Conservation (phyloP, 2,113 vertebrate genomes). For the Stigmatopora nigra region DNA sequence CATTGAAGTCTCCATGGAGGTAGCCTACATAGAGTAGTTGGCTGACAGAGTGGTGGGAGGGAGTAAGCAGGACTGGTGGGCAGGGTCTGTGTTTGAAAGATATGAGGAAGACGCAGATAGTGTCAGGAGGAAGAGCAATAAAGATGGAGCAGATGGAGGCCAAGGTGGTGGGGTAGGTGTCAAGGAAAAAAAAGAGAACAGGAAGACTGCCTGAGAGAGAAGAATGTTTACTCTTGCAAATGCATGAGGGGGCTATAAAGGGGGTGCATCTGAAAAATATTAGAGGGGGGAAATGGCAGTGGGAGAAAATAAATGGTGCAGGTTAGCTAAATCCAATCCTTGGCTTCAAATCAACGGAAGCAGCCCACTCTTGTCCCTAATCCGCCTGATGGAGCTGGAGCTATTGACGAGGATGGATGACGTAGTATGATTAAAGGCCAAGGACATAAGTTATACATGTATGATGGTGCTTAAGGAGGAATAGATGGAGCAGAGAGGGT, state of each 20-base stretch:
- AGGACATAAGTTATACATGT: background rate
- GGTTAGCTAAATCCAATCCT: slow-evolving; percentile 55
- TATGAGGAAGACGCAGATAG: slow-evolving; percentile 34
- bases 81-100: slow-evolving; percentile 27
- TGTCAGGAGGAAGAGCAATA: slow-evolving; percentile 32
- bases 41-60: slow-evolving; percentile 52
- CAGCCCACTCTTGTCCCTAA: slow-evolving; percentile 30
- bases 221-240: slow-evolving; percentile 58
- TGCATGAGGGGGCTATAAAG: slow-evolving; percentile 33
- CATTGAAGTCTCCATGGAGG: slow-evolving; percentile 63
- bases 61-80: background rate
- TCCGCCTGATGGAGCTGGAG: slow-evolving; percentile 29
- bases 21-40: slow-evolving; percentile 64
- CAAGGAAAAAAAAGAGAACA: slow-evolving; percentile 21
- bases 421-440: slow-evolving; percentile 19
- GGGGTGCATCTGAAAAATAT: slow-evolving; percentile 49
- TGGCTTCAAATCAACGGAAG: slow-evolving; percentile 33
- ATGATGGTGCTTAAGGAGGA: background rate
- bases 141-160: slow-evolving; percentile 24
- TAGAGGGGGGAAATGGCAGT: slow-evolving; percentile 32
- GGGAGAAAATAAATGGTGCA: slow-evolving; percentile 15
- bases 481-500: background rate
- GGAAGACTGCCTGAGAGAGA: slow-evolving; percentile 44
- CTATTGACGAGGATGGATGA: slow-evolving; percentile 40
- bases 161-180: slow-evolving; percentile 13